Base-by-base conservation (phyloP, 2,113 vertebrate genomes). In the Anoura caudifer region DNA sequence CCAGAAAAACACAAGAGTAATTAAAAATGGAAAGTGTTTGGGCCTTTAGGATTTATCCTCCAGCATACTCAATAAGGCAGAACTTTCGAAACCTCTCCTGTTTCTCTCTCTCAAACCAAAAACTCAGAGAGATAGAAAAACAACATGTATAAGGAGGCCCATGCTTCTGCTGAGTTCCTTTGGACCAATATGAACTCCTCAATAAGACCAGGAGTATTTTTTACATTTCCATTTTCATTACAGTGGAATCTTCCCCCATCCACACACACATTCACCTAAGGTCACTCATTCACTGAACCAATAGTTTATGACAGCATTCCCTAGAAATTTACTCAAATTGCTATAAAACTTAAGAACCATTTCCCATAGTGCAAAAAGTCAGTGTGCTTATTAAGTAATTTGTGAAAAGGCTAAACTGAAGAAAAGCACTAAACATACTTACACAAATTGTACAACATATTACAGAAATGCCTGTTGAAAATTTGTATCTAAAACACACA, bases 391-490 rank as follows among this genome's bases (percentile, higher is more conserved):
- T 43, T 75, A 45, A 92, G 69, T 54, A 41, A 33, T 85, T 8
- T 70, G 33, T 83, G n/a, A 17, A 33, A 65, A 77, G 54, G 24
- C 22, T 31, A 43, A 26, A 16, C 28, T 82, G 38, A 33, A n/a
- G 76, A 15, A 26, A 56, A 81, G 76, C 45, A 65, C 75, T 36
- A 38, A 54, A 82, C 67, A 87, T 47, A 82, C 3, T 26, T 16
- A 50, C 31, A 9, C 20, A 10, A 65, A 31, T 28, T 80, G 19
- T 87, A 26, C 45, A 63, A 52, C 7, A 63, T 43, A 19, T 4
- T 80, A 43, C 33, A 91, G 45, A 87, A 81, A 73, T 24, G 7
- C 24, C 4, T 50, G 38, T 20, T 43, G 31, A 88, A 92, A 95
- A 88, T 47, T 13, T 13, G 24, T 76, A 24, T 3, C 56, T 26